Evolutionary conservation across 92 coral and sea anemone species (phyloP).

Genomic region (Porites lobata): DNA sequence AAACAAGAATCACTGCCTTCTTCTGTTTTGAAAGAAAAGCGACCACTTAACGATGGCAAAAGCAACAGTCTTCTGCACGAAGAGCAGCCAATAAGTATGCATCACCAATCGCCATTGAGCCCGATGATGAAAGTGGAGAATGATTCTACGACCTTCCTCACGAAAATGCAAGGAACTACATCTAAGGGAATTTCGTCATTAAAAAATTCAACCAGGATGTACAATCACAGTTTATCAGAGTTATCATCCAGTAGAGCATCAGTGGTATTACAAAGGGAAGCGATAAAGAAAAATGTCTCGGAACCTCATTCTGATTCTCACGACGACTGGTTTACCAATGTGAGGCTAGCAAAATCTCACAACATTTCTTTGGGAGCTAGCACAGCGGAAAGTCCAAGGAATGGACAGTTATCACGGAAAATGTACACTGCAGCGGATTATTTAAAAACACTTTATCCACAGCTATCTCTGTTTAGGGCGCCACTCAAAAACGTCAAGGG

Average conservation of each 20-base stretch:
- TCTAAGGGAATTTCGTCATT: not conserved
- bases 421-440: conserved; percentile 42
- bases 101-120: not conserved
- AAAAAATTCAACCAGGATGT: not conserved
- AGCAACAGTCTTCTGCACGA: not conserved
- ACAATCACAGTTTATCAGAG: not conserved
- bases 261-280: not conserved
- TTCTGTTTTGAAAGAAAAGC: not conserved
- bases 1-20: not conserved
- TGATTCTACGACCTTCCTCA: not conserved
- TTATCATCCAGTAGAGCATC: not conserved
- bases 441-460: conserved; percentile 42
- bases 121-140: not conserved
- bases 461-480: conserved; percentile 36
- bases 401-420: conserved; percentile 3
- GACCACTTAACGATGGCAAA: not conserved
- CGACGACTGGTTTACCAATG: conserved; percentile 36
- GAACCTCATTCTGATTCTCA: not conserved
- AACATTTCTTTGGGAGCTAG: conserved; percentile 3
- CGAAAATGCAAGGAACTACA: not conserved
- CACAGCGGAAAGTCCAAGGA: not conserved
- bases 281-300: not conserved
- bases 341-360: not conserved
- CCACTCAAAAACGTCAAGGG: conserved; percentile 10
- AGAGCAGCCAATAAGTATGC: not conserved